Base-by-base conservation (phyloP, 2,113 vertebrate species). In the Solenodon paradoxus region DNA sequence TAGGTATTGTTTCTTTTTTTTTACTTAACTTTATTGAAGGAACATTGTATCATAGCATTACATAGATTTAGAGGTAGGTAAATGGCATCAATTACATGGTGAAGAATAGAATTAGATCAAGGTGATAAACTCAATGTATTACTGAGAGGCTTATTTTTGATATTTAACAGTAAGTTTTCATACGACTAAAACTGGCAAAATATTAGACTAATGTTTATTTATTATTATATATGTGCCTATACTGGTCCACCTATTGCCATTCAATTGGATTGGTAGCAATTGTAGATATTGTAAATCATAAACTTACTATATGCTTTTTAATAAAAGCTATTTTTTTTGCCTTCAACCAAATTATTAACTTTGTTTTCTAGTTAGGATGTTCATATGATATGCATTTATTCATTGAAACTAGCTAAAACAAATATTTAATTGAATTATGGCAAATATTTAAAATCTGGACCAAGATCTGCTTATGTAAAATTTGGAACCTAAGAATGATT, bases 401-500 rank as follows among this genome's bases (percentile, higher is more conserved):
- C 28, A 42, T 71, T 13, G 11, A n/a, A n/a, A n/a, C n/a, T n/a
- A n/a, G n/a, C n/a, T n/a, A n/a, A n/a, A n/a, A n/a, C n/a, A n/a
- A n/a, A n/a, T n/a, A n/a, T n/a, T n/a, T n/a, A n/a, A n/a, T n/a
- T 7, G 49, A 64, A 12, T 4, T 53, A 20, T n/a, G 45, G 17
- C 13, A 28, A 24, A 13, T 49, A 42, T 32, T 26, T 6, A 49
- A 59, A 51, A 59, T 51, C 47, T 45, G 9, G 24, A 7, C 16
- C 0, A 1, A 24, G 24, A 5, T 42, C 30, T 61, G 1, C 10
- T 26, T 61, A 16, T 35, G 3, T n/a, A 57, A 45, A 13, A 5
- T 6, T 38, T n/a, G 12, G 24, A 35, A 49, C 7, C 32, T 81
- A 74, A 64, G 32, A 94, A 55, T 57, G 32, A 3, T 15, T 66